These are phyloP conservation scores for Rhyacophila brunnea DNA, from an alignment of 1,140 invertebrate genomes.

Conservation along the genomic window DNA sequence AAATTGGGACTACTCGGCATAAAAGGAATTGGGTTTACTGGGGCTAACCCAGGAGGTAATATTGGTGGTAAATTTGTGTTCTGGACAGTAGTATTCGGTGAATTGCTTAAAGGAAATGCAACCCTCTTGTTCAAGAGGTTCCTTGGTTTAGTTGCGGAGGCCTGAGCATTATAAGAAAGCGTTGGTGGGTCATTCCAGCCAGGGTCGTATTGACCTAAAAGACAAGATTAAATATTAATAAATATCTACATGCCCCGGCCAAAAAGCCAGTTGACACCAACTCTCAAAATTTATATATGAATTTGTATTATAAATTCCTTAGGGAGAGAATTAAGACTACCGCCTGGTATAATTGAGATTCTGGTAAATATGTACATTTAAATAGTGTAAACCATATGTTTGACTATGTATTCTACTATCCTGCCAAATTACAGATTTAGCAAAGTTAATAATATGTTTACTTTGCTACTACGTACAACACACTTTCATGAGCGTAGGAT, in stretches of 20 bases:
- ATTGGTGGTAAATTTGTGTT: slow-evolving; percentile 2
- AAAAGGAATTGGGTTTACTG: neutral
- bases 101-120: slow-evolving; percentile 49
- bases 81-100: slow-evolving; percentile 27
- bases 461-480: too few species aligned
- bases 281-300: too few species aligned
- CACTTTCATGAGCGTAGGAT: too few species aligned
- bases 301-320: too few species aligned
- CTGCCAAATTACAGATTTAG: too few species aligned
- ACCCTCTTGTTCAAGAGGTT: slow-evolving; percentile 55
- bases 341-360: too few species aligned
- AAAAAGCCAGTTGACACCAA: too few species aligned
- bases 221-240: slow-evolving; percentile 3
- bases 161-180: slow-evolving; percentile 46
- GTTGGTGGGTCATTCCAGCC: slow-evolving; percentile 60
- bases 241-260: neutral
- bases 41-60: slow-evolving; percentile 39
- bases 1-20: neutral
- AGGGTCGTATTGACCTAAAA: slow-evolving; percentile 49
- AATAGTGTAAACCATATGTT: too few species aligned
- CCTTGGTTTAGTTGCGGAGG: slow-evolving; percentile 46
- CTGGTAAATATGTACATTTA: too few species aligned
- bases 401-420: too few species aligned
- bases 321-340: too few species aligned
- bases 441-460: too few species aligned